These are phyloP conservation scores for Cydia splendana DNA, from an alignment of 1,140 invertebrate genomes.

Conservation along the genomic window DNA sequence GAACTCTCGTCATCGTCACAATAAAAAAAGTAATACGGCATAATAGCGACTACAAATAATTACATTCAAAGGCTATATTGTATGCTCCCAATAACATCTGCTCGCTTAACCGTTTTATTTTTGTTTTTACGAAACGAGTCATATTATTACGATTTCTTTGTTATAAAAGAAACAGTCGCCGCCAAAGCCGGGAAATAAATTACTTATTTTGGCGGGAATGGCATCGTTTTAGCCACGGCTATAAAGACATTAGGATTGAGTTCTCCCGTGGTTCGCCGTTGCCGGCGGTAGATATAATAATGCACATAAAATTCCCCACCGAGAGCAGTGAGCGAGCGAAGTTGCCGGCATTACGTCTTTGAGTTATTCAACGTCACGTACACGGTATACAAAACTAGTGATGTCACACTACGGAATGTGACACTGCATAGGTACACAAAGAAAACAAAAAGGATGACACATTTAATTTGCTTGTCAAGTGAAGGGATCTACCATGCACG, in stretches of 20 bases:
- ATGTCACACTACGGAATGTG: slow-evolving; percentile 1
- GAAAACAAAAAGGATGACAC: neutral
- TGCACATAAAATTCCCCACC: slow-evolving; percentile 53
- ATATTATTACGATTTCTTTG: slow-evolving; percentile 31
- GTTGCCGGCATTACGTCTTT: slow-evolving; percentile 46
- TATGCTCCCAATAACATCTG: too few relatives aligned
- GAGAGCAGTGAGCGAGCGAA: slow-evolving; percentile 49
- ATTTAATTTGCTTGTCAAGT: too few relatives aligned
- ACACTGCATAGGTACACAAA: neutral
- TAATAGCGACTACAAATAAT: too few relatives aligned
- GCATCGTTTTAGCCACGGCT: slow-evolving; percentile 42
- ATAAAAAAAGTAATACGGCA: too few relatives aligned
- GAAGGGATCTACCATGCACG: too few relatives aligned
- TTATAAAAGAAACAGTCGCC: slow-evolving; percentile 33
- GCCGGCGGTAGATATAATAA: slow-evolving; percentile 48
- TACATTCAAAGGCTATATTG: too few relatives aligned
- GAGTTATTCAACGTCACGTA: slow-evolving; percentile 63
- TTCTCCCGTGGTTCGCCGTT: slow-evolving; percentile 37
- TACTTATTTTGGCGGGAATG: slow-evolving; percentile 46
- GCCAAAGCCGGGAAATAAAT: slow-evolving; percentile 44
- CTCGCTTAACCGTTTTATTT: neutral
- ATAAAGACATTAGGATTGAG: slow-evolving; percentile 52
- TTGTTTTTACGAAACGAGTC: slow-evolving; percentile 12
- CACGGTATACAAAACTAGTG: slow-evolving; percentile 36
- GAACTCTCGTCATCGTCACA: too few relatives aligned